A percentile compares a stretch with the other conserved stretches of the same genome.
Conservation (phyloP, 2,113 vertebrate species). For the Eulacestoma nigropectus region DNA sequence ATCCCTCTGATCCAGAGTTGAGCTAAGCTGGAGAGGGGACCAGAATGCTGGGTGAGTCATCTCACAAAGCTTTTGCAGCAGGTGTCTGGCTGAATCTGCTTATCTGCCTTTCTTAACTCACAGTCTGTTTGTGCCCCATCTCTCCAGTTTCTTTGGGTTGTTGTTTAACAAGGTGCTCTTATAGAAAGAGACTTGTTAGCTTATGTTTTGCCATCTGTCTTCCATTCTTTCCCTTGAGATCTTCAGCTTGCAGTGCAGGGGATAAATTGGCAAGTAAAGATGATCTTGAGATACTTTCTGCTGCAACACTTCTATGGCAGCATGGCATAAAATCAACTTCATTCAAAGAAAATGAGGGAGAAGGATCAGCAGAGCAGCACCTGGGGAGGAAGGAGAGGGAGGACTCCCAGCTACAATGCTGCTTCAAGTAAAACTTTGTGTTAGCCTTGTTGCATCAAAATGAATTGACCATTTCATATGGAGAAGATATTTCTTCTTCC, state of each 20-base stretch:
- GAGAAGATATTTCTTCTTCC: not conserved
- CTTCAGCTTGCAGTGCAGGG: not conserved
- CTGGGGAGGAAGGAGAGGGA: not conserved
- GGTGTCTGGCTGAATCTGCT: not conserved
- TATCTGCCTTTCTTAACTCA: not conserved
- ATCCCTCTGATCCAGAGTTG: not conserved
- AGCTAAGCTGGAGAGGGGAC: not conserved
- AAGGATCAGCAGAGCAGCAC: not conserved
- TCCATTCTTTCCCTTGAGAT: not conserved
- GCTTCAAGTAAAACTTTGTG: not conserved
- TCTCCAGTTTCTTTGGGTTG: not conserved
- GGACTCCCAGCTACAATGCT: not conserved
- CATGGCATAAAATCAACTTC: not conserved
- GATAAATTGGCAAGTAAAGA: not conserved
- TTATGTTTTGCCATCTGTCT: not conserved
- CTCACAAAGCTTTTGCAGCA: not conserved
- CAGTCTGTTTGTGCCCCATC: not conserved
- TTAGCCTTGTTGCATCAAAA: not conserved
- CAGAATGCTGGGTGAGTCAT: constrained; percentile 14
- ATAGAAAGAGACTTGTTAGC: not conserved
- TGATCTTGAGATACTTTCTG: not conserved
- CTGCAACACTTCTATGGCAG: not conserved
- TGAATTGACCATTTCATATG: not conserved
- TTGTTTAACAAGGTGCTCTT: not conserved
- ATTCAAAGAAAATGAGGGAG: not conserved